Evolutionary conservation across 1,140 invertebrate species (phyloP), one percentile per base, ranked within the genome.

Genomic region (Leptopilina boulardi): DNA sequence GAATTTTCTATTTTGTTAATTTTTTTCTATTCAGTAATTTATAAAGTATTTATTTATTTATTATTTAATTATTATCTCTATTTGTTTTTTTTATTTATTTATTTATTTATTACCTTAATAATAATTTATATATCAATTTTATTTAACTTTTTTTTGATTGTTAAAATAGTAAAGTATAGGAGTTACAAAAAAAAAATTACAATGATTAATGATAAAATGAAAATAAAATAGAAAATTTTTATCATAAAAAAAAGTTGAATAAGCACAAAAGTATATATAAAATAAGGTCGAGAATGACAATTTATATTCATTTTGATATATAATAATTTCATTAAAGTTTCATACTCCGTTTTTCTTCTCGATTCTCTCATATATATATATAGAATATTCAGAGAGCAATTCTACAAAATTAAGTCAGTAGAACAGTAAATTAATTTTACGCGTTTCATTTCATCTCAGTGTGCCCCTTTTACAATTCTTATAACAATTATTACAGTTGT

Each of bases 311-410:
- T 15, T 66, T 66, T 34, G 23, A 30, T 66, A 30, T n/a, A n/a
- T n/a, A n/a, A n/a, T 66, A n/a, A 34, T 66, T 66, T 66, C 23
- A 34, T 66, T 66, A 30, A n/a, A 15, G 23, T 66, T 34, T n/a
- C 15, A 23, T 15, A 56, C 19, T 56, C 21, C 56, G 26, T 30
- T 30, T 66, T 30, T 66, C 59, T 66, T 5, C 26, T 66, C 13
- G 26, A 66, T 34, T 30, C 59, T 26, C 15, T 34, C 15, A n/a
- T n/a, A n/a, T n/a, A n/a, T n/a, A n/a, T n/a, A n/a, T n/a, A 66
- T 26, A 26, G 23, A 30, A 66, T 2, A 54, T 54, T 54, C 6
- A 19, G n/a, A 54, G n/a, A 15, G 11, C 23, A 6, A 0, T 30
- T 34, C 23, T 34, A 4, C 21, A 30, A 66, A 30, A 66, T 66